A percentile compares a stretch with the other conserved stretches of the same genome.
Conservation (phyloP, 1,140 invertebrate genomes). For the Scylla paramamosain region DNA sequence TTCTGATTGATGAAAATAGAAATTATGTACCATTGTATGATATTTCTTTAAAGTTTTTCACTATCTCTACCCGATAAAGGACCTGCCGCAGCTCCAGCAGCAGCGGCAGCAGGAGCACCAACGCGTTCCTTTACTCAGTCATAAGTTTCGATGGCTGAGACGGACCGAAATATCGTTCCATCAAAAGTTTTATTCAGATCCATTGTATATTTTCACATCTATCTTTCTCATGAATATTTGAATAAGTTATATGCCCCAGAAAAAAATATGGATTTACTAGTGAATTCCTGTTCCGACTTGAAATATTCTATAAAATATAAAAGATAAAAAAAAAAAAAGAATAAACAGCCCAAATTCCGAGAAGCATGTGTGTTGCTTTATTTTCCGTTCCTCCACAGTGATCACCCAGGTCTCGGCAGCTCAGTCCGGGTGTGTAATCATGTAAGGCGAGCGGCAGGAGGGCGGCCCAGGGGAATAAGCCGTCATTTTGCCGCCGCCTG, state of each 20-base stretch:
- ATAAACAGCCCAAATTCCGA: too few species aligned
- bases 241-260: not conserved
- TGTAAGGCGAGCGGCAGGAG: not conserved
- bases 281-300: too few species aligned
- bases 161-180: not conserved
- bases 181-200: not conserved
- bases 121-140: too few species aligned
- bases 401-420: not conserved
- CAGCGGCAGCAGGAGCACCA: too few species aligned
- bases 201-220: not conserved
- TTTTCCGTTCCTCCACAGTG: not conserved
- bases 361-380: too few species aligned
- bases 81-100: too few species aligned
- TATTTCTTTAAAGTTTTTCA: too few species aligned
- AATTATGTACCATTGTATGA: too few species aligned
- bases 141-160: not conserved
- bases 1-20: not conserved
- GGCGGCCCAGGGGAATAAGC: not conserved
- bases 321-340: too few species aligned
- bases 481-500: not conserved
- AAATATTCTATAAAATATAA: too few species aligned
- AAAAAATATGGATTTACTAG: too few species aligned
- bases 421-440: not conserved
- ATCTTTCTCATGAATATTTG: not conserved
- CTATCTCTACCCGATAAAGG: too few species aligned